Conservation (phyloP, 2,888 invertebrate species). For the Macrosoma leucophasiata region DNA sequence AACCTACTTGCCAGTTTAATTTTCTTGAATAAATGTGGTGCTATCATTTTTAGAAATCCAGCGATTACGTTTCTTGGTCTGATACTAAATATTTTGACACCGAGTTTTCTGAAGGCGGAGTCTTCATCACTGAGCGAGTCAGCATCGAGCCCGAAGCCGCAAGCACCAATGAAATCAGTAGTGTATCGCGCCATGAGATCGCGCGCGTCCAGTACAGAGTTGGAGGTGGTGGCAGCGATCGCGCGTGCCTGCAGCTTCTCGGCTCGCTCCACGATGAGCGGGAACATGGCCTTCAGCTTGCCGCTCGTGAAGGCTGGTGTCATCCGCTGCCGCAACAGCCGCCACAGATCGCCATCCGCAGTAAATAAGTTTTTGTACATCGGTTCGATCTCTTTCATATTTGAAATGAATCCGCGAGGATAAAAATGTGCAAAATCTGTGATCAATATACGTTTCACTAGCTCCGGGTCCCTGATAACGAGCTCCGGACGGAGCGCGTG, state of each 20-base stretch:
- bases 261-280: slow-evolving; percentile 37
- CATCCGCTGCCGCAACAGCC: slow-evolving; percentile 9
- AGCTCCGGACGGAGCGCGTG: slow-evolving; percentile 35
- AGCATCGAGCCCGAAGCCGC: slow-evolving; percentile 48
- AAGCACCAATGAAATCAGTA: slow-evolving; percentile 35
- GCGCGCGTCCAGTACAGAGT: slow-evolving; percentile 30
- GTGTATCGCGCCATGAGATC: slow-evolving; percentile 46
- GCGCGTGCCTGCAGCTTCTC: slow-evolving; percentile 9
- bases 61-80: no score
- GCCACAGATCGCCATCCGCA: slow-evolving; percentile 42
- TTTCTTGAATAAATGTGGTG: slow-evolving; percentile 32
- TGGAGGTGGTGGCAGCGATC: slow-evolving; percentile 6
- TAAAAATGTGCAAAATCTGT: slow-evolving; percentile 41
- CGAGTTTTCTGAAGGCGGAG: slow-evolving; percentile 46
- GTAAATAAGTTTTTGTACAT: slow-evolving; percentile 45
- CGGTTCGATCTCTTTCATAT: slow-evolving; percentile 40
- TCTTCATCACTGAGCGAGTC: slow-evolving; percentile 44
- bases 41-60: no score
- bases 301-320: slow-evolving; percentile 41
- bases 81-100: slow-evolving; percentile 35
- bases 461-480: slow-evolving; percentile 40
- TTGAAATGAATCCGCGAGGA: slow-evolving; percentile 36
- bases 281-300: slow-evolving; percentile 53
- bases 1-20: slow-evolving; percentile 32
- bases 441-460: slow-evolving; percentile 36